phyloP scores from a whole-genome alignment of 2,888 invertebrate genomes.

The Stenchaetothrips biformis region DNA sequence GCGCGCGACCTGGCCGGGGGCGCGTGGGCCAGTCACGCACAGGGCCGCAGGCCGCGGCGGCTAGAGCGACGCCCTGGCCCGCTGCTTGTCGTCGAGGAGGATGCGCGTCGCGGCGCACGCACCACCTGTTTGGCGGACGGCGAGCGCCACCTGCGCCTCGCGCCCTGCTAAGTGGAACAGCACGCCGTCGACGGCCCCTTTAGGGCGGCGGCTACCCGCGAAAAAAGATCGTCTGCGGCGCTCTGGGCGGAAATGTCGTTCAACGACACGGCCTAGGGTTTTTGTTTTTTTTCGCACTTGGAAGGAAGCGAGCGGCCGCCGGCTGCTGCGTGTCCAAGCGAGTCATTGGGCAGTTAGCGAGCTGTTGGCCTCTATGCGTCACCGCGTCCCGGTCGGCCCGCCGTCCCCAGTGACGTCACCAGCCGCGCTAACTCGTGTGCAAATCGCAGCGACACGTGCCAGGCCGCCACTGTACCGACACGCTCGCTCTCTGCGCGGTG shows the following conservation, averaged over 20 bases:
- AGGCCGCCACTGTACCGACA: neutral
- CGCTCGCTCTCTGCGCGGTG: too few relatives aligned
- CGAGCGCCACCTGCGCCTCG: neutral
- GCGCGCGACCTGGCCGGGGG: too few relatives aligned
- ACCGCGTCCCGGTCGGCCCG: too few relatives aligned
- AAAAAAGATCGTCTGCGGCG: neutral
- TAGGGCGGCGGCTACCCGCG: neutral
- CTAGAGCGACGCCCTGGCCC: too few relatives aligned
- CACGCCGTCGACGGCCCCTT: neutral
- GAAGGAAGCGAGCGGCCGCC: neutral
- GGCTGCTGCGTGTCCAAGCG: neutral
- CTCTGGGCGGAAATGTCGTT: neutral
- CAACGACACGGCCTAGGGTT: neutral
- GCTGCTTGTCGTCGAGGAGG: too few relatives aligned
- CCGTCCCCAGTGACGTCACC: too few relatives aligned
- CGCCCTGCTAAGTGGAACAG: neutral
- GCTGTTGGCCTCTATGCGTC: too few relatives aligned
- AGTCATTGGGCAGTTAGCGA: too few relatives aligned
- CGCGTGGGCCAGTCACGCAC: neutral
- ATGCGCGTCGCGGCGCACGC: neutral
- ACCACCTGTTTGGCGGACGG: slow-evolving; percentile 12
- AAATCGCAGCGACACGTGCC: neutral
- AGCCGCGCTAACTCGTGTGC: slow-evolving; percentile 1
- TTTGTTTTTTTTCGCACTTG: neutral
- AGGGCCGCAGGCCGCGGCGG: neutral